Base-by-base conservation (phyloP, 2,888 invertebrate species). In the Apodemia duryi region DNA sequence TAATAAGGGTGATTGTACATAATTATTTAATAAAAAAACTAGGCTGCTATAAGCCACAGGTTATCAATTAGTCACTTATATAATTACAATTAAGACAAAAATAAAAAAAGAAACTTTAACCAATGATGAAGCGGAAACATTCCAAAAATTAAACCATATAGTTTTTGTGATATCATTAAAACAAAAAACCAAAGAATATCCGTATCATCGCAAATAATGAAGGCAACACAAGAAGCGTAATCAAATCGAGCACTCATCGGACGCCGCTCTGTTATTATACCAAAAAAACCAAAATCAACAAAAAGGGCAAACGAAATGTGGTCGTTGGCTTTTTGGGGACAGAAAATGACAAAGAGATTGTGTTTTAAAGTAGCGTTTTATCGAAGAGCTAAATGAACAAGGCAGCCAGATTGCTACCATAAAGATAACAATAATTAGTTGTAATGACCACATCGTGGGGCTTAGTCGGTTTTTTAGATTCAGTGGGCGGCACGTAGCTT, bases 381-480 rank as follows among this genome's bases (percentile, higher is more conserved):
- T 83, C 82, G 77, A 75, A 78, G 78, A 73, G 76, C 78, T 83
- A 85, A 86, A 82, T 74, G 82, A 82, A 85, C 80, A 78, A 80
- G 80, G 83, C 83, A 82, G 80, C 81, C 78, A 84, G 87, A 89
- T 86, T 85, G 89, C 89, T 88, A 88, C 90, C 80, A 87, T 85
- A 86, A 82, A 90, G 89, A 91, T 91, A 91, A 90, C 85, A 91
- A 89, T 91, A 91, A 91, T 91, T 91, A 91, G 88, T 77, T 78
- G 80, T 89, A 88, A 91, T 91, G 86, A 85, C 84, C 80, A 76
- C 85, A 80, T 83, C 82, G 83, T 81, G 84, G 80, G 81, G 43
- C 43, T 43, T 11, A 43, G 43, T 43, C 43, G 43, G 43, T 43
- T 43, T 43, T 43, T 84, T 80, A 79, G 83, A 82, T 84, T 80